phyloP scores from a whole-genome alignment of 2,797 vertebrate species.

The Dipus sagitta region DNA sequence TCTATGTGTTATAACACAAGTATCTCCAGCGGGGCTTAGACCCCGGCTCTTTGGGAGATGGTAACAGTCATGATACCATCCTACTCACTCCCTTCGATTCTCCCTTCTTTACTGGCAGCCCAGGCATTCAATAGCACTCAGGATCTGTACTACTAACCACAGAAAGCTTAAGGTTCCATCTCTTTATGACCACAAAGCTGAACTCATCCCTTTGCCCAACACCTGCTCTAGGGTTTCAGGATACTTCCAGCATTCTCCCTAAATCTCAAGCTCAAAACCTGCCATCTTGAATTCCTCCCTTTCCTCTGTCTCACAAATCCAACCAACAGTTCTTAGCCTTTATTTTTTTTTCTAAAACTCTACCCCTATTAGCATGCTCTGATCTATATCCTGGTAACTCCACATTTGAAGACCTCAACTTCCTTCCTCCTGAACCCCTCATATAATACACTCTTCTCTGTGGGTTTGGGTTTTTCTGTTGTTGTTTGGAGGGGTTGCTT shows the following conservation, averaged over 20 bases:
- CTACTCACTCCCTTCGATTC: background rate
- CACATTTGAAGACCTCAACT: background rate
- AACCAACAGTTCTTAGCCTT: background rate
- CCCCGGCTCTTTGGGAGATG: background rate
- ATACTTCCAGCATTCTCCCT: background rate
- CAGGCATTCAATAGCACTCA: background rate
- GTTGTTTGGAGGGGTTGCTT: background rate
- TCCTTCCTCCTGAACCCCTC: background rate
- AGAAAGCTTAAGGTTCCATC: background rate
- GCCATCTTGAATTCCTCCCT: background rate
- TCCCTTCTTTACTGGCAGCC: background rate
- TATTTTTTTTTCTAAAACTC: slow-evolving; percentile 9
- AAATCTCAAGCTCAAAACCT: background rate
- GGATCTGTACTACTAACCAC: background rate
- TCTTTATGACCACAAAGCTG: background rate
- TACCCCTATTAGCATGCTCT: no score
- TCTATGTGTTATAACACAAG: background rate
- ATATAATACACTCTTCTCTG: background rate
- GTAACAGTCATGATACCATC: background rate
- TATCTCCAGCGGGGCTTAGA: background rate
- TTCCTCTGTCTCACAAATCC: background rate
- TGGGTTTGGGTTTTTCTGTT: background rate
- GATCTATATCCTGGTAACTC: background rate
- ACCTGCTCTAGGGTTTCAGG: background rate
- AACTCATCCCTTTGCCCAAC: background rate